These are phyloP conservation scores for Sebastes vulpes DNA, from an alignment of 2,797 vertebrate genomes.

Conservation along the genomic window DNA sequence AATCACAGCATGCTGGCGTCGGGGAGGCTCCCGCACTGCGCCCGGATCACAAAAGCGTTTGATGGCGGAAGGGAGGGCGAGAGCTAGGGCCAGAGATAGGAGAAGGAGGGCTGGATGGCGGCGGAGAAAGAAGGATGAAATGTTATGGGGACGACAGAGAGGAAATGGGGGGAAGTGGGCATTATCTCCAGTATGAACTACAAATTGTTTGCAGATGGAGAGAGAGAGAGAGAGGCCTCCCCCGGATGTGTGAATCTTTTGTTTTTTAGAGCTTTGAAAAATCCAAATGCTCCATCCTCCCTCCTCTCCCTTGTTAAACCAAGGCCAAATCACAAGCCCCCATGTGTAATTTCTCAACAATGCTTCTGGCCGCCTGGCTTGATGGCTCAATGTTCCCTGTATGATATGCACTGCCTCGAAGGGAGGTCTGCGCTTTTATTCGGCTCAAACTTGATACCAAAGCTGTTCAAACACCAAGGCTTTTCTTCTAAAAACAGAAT, in stretches of 20 bases:
- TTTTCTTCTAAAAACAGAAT: constrained; percentile 64
- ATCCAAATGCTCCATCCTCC: constrained; percentile 65
- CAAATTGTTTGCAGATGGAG: constrained; percentile 74
- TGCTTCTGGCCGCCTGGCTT: constrained; percentile 78
- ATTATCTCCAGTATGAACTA: constrained; percentile 78
- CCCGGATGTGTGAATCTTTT: constrained; percentile 60
- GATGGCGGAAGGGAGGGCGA: constrained; percentile 62
- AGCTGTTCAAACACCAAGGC: constrained; percentile 72
- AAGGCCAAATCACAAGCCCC: constrained; percentile 80
- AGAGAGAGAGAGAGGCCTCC: constrained; percentile 44
- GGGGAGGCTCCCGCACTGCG: constrained; percentile 67
- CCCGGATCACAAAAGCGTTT: constrained; percentile 72
- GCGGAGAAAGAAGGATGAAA: constrained; percentile 44
- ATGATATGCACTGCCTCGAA: constrained; percentile 78
- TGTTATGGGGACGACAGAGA: constrained; percentile 49
- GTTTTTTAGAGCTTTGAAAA: constrained; percentile 68
- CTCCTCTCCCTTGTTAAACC: constrained; percentile 72
- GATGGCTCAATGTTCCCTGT: constrained; percentile 84
- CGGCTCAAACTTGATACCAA: constrained; percentile 79
- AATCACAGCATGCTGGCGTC: constrained; percentile 69
- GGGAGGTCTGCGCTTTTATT: constrained; percentile 79
- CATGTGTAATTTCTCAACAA: constrained; percentile 81
- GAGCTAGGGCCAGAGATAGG: constrained; percentile 42
- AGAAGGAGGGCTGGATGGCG: constrained; percentile 16
- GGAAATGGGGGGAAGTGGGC: constrained; percentile 47